phyloP scores from a whole-genome alignment of 2,113 vertebrate genomes.

The Marcusenius ussheri region DNA sequence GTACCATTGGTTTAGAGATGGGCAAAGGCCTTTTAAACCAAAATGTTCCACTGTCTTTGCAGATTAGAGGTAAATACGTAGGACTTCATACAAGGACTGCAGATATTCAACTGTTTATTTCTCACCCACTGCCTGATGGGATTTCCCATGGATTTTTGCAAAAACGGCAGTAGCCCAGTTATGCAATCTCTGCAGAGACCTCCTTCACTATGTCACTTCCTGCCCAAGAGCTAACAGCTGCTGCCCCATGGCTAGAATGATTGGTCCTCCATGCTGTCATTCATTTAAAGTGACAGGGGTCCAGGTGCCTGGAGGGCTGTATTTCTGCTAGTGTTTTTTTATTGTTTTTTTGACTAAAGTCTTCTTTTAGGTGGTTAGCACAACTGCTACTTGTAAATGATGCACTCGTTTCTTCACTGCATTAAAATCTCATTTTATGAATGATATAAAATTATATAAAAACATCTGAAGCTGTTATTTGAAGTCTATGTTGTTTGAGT shows the following conservation, averaged over 20 bases:
- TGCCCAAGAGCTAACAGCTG: background rate
- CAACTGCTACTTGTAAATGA: background rate
- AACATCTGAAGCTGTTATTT: background rate
- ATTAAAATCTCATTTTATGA: background rate
- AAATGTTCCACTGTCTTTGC: background rate
- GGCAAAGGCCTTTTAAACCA: background rate
- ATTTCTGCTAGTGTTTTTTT: background rate
- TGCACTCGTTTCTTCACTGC: background rate
- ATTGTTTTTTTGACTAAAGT: background rate
- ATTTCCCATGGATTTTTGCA: background rate
- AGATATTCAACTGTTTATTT: background rate
- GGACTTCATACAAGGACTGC: background rate
- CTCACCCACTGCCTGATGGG: background rate
- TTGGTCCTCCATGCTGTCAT: background rate
- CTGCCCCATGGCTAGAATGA: background rate
- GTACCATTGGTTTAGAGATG: background rate
- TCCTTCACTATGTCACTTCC: background rate
- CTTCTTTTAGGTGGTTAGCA: background rate
- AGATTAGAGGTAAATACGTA: background rate
- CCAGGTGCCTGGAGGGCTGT: background rate
- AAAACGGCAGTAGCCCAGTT: background rate
- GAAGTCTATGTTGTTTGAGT: background rate
- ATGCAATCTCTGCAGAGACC: background rate
- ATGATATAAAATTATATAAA: background rate
- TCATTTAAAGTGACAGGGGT: background rate